Base-by-base conservation (phyloP, 2,888 invertebrate species). In the Tiliacea aurago region DNA sequence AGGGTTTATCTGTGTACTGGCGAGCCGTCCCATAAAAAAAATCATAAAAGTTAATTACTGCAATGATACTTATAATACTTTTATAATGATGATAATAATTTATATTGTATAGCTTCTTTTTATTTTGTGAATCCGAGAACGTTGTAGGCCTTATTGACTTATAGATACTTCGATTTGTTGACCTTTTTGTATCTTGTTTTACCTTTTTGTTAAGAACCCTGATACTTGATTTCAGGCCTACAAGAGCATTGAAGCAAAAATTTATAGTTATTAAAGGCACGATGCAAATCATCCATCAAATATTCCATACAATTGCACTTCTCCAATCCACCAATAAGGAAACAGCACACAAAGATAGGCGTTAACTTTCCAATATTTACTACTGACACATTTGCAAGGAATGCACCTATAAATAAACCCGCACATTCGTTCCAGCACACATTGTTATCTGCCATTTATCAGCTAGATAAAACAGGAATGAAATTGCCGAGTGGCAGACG, bases 361-460 rank as follows among this genome's bases (percentile, higher is more conserved):
- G 58, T 28, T 61, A 72, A 80, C 77, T 73, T 70, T 81, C 70
- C 56, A 67, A 70, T 71, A 78, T 65, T 70, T 73, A 81, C 78
- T 45, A 64, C 66, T 56, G 58, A 70, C 68, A 81, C 49, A 73
- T 81, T 78, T 67, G 72, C 81, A 67, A 59, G 68, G 78, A 81
- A 77, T 73, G 67, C 73, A 70, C 9, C 41, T 72, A 70, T 67
- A 81, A 77, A 77, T 81, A 74, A 55, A 41, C 41, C 13, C 1
- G 51, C 58, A 71, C 63, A 68, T 65, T 73, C 51, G 68, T 73
- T 70, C 72, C 64, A 70, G 68, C 73, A 70, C 37, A 72, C 69
- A 74, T 76, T 76, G 70, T 82, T 85, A 85, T 85, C 85, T 58
- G 0, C 47, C n/a, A 49, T 64, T 71, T 85, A 85, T 85, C 84